These are phyloP conservation scores for Gasterosteus aculeatus DNA, from an alignment of 2,113 vertebrate genomes.

Conservation along the genomic window DNA sequence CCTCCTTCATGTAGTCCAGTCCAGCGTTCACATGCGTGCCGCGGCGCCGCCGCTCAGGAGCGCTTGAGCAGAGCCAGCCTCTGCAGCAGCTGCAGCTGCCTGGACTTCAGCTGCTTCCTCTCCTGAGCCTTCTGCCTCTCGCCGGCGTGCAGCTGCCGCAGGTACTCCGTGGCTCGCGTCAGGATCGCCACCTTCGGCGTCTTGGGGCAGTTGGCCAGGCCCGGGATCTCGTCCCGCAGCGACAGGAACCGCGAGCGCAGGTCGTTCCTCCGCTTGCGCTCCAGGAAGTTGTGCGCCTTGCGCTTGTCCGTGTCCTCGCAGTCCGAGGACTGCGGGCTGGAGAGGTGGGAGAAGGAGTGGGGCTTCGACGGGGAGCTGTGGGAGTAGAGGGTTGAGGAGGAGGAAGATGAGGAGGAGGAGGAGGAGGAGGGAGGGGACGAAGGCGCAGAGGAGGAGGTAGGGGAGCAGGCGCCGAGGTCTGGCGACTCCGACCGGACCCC, in stretches of 20 bases:
- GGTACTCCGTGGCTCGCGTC: constrained; percentile 91
- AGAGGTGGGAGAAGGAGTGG: constrained; percentile 59
- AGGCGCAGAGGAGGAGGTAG: constrained; percentile 56
- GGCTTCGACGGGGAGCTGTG: constrained; percentile 64
- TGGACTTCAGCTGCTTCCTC: constrained; percentile 88
- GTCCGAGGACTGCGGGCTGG: constrained; percentile 87
- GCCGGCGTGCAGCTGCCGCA: constrained; percentile 84
- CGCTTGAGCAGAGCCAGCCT: constrained; percentile 89
- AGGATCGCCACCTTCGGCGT: constrained; percentile 96
- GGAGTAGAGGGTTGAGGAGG: constrained; percentile 39
- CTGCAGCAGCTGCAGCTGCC: constrained; percentile 88
- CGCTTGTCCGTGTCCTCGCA: constrained; percentile 93
- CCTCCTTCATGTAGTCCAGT: constrained; percentile 56
- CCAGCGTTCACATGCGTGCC: constrained; percentile 12
- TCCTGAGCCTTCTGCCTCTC: constrained; percentile 88
- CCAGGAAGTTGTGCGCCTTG: constrained; percentile 94
- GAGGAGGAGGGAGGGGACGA: constrained; percentile 54
- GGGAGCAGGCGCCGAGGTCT: constrained; percentile 51
- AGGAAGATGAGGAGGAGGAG: constrained; percentile 26
- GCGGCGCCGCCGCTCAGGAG: constrained; percentile 70
- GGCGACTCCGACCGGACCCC: constrained; percentile 56
- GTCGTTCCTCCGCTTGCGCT: constrained; percentile 93
- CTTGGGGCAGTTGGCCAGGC: constrained; percentile 89
- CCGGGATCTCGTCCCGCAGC: constrained; percentile 91
- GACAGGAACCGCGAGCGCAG: constrained; percentile 93